Percentiles rank a stretch among this genome's conserved stretches.
Evolutionary conservation across 2,888 invertebrate species (phyloP).

Genomic region (Cenopis cana): DNA sequence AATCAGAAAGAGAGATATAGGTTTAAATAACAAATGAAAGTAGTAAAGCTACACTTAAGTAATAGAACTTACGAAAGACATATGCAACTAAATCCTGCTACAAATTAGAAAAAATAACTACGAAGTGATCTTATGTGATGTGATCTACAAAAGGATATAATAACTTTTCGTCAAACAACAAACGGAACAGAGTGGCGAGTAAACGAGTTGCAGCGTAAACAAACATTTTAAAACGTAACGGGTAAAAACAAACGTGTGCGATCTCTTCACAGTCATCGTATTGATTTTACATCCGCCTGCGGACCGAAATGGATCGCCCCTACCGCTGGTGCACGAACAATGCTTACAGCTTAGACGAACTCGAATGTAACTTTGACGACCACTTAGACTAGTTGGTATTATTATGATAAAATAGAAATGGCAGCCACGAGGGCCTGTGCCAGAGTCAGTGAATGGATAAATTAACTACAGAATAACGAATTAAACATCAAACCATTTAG

Average conservation of each 20-base stretch:
- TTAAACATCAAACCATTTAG: no score
- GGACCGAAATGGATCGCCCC: slow-evolving; percentile 68
- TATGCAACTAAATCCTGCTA: background rate
- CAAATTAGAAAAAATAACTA: background rate
- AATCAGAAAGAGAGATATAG: no score
- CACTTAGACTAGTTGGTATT: no score
- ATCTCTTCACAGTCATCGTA: slow-evolving; percentile 74
- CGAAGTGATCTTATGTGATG: no score
- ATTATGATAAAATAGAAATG: no score
- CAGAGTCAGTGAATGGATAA: no score
- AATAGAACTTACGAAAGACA: background rate
- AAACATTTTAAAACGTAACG: slow-evolving; percentile 58
- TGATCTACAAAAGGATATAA: slow-evolving; percentile 40
- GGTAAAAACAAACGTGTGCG: slow-evolving; percentile 65
- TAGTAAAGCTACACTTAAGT: background rate
- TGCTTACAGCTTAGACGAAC: slow-evolving; percentile 28
- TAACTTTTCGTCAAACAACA: slow-evolving; percentile 36
- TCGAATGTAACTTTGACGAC: slow-evolving; percentile 17
- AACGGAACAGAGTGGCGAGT: slow-evolving; percentile 29
- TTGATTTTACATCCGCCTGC: slow-evolving; percentile 78
- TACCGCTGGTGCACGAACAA: slow-evolving; percentile 50
- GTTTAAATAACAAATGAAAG: background rate
- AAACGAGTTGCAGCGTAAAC: slow-evolving; percentile 52
- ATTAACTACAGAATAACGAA: no score
- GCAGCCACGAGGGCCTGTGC: no score